A percentile compares a stretch with the other conserved stretches of the same genome.
phyloP scores from a whole-genome alignment of 2,113 vertebrate species.

The Syngnathus floridae region DNA sequence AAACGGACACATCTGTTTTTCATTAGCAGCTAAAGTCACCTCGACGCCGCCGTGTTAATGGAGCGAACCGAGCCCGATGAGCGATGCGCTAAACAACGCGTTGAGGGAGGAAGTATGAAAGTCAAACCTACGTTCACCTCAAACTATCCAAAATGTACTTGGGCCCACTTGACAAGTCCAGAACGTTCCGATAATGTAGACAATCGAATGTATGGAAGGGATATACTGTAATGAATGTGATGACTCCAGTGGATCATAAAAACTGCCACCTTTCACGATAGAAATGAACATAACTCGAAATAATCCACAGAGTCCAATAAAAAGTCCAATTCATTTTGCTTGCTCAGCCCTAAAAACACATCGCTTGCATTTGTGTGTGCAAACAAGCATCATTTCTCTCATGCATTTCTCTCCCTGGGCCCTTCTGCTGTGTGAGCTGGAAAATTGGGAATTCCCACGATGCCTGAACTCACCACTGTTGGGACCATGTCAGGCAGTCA shows the following conservation, averaged over 20 bases:
- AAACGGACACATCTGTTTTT: conserved; percentile 83
- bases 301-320: neutral
- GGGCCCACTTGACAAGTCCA: no score
- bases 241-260: neutral
- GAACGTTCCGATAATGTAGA: no score
- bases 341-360: neutral
- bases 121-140: neutral
- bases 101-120: neutral
- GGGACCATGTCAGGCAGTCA: conserved; percentile 17
- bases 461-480: conserved; percentile 36
- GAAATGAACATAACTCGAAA: neutral
- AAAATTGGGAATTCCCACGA: conserved; percentile 70
- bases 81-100: conserved; percentile 36
- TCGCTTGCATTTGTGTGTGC: neutral
- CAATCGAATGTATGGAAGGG: no score
- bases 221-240: neutral
- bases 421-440: conserved; percentile 60
- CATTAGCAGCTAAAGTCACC: conserved; percentile 79
- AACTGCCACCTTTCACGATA: neutral
- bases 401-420: conserved; percentile 22
- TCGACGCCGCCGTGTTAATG: conserved; percentile 75
- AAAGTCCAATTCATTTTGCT: neutral
- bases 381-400: neutral
- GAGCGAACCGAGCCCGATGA: conserved; percentile 60
- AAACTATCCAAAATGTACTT: neutral